These are phyloP conservation scores for Solenopsis fugax DNA, from an alignment of 1,140 invertebrate genomes.

Conservation along the genomic window DNA sequence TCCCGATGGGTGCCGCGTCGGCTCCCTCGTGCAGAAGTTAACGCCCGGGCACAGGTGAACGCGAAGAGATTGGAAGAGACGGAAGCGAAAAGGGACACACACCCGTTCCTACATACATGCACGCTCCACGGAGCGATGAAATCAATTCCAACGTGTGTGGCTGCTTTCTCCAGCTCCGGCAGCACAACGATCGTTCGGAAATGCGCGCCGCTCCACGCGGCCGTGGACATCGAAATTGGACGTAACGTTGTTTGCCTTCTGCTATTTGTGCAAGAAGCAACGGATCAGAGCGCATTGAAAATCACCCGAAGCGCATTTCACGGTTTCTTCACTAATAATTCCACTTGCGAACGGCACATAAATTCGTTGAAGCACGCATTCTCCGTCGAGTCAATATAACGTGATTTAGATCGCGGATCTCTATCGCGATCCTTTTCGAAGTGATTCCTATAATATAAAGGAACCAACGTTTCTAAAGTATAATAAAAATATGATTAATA, in stretches of 20 bases:
- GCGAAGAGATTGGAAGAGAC: slow-evolving; percentile 51
- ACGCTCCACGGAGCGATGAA: slow-evolving; percentile 66
- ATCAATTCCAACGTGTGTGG: slow-evolving; percentile 67
- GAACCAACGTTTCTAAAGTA: slow-evolving; percentile 7
- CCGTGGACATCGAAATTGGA: slow-evolving; percentile 62
- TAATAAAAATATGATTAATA: background rate
- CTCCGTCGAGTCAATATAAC: slow-evolving; percentile 14
- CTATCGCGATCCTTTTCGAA: background rate
- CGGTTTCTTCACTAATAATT: slow-evolving; percentile 60
- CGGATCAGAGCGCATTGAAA: slow-evolving; percentile 59
- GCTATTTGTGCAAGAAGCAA: slow-evolving; percentile 55
- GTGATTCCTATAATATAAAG: background rate
- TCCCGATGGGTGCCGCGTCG: slow-evolving; percentile 19
- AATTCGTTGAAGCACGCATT: slow-evolving; percentile 33
- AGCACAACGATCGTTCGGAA: slow-evolving; percentile 67
- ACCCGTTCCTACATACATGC: background rate
- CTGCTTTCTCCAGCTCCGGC: slow-evolving; percentile 64
- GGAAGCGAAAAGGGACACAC: slow-evolving; percentile 64
- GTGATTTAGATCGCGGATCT: background rate
- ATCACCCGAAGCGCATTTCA: slow-evolving; percentile 53
- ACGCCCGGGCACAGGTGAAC: slow-evolving; percentile 55
- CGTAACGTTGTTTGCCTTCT: slow-evolving; percentile 37
- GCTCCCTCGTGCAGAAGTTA: slow-evolving; percentile 27
- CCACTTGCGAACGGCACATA: slow-evolving; percentile 35
- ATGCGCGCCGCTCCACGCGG: slow-evolving; percentile 53